A percentile compares a stretch with the other conserved stretches of the same genome.
These are phyloP conservation scores for Sylvilagus floridanus DNA, from an alignment of 2,797 vertebrate species.

Conservation along the genomic window DNA sequence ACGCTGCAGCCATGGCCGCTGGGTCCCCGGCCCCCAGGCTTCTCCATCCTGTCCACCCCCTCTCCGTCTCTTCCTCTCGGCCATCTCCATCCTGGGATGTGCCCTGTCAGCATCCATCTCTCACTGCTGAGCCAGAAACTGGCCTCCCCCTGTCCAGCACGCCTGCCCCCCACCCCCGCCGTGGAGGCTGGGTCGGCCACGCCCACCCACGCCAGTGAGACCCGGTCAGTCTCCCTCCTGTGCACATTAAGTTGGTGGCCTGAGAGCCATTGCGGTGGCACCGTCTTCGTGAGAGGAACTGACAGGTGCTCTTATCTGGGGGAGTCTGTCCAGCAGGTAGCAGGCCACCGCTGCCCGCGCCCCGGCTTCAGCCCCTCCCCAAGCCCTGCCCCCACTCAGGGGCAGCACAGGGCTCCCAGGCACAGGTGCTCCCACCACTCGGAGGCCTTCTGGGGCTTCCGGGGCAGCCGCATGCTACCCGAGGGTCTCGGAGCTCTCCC, in stretches of 20 bases:
- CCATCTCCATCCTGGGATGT: neutral
- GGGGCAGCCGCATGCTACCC: neutral
- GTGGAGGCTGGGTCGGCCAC: no score
- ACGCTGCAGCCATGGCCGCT: no score
- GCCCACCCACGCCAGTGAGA: no score
- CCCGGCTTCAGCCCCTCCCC: neutral
- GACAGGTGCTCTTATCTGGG: neutral
- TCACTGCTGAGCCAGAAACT: no score
- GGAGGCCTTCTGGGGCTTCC: neutral
- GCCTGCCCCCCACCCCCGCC: no score
- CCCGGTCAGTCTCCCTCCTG: neutral
- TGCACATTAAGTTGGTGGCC: neutral
- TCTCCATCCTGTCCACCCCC: neutral
- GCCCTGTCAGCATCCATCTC: neutral
- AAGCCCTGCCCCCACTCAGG: accelerated
- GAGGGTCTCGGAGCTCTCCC: neutral
- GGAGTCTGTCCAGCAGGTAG: neutral
- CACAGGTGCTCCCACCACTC: accelerated
- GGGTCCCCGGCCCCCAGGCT: neutral
- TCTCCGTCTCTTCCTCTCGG: neutral
- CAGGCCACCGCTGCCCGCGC: accelerated
- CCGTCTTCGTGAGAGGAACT: neutral
- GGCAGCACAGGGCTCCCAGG: no score
- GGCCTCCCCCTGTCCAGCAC: neutral
- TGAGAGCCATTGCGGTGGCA: no score